Base-by-base conservation (phyloP, 2,797 vertebrate genomes). In the Sebastes steindachneri region DNA sequence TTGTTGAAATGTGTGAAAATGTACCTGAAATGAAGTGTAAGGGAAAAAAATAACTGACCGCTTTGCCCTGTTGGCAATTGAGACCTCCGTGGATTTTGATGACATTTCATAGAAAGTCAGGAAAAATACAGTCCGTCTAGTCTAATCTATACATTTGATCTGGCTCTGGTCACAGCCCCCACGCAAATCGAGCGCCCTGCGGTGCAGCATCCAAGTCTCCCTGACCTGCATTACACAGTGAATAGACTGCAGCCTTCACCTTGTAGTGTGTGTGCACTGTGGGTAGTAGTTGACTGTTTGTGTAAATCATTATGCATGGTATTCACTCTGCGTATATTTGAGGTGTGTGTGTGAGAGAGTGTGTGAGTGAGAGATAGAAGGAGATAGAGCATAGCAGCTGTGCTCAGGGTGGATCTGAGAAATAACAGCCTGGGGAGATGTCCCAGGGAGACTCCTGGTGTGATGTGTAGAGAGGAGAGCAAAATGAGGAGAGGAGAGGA, bases 341-440 rank as follows among this genome's bases (percentile, higher is more conserved):
- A 75, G 70, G 51, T 33, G 37, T 6, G 33, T 81, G 58, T 75
- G 41, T 45, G 37, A 7, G 37, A 15, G 37, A 7, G 37, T 15
- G 26, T 19, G 14, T 62, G 8, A 21, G 48, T 45, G 68, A 7
- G 19, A 15, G 7, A 14, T 6, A 17, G 15, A 55, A 35, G 57
- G 3, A 33, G 59, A 33, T 21, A n/a, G 11, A 51, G 63, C 1
- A 12, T 5, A 75, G 45, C 53, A 82, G 74, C 69, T 86, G 25
- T 60, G 65, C 35, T 89, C 31, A 55, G 57, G 71, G 68, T 79
- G 76, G 70, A 82, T 83, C 58, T 80, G 74, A 88, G 73, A 55
- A 86, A 80, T 58, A 88, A 82, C 63, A 83, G 80, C 82, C 76
- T 69, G 58, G 48, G 74, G 82, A 90, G 75, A 54, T 33, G 54